Evolutionary conservation across 2,797 vertebrate genomes (phyloP).

Genomic region (Pteronotus mesoamericanus): DNA sequence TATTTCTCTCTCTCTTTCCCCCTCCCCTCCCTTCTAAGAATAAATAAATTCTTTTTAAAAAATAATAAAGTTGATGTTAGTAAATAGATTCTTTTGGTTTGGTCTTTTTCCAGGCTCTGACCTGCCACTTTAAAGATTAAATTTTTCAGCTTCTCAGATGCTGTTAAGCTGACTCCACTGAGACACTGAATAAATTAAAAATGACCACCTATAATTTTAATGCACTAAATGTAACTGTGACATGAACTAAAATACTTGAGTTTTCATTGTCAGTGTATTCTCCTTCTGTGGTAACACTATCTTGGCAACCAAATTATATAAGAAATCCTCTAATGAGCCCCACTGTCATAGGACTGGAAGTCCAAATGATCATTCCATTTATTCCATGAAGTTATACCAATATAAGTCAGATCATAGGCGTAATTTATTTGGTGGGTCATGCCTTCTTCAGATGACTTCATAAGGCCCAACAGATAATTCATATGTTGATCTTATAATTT

Average conservation of each 20-base stretch:
- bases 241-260: background rate
- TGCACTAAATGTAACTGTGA: background rate
- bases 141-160: background rate
- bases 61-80: background rate
- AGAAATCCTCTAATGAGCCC: background rate
- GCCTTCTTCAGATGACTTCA: background rate
- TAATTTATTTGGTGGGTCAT: background rate
- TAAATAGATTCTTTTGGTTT: slow-evolving; percentile 11
- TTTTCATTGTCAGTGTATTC: background rate
- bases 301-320: background rate
- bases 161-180: background rate
- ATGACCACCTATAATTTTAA: background rate
- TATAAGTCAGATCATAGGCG: background rate
- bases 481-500: background rate
- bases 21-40: no score
- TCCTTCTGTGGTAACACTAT: background rate
- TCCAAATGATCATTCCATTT: background rate
- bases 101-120: background rate
- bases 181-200: background rate
- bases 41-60: no score
- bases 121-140: background rate
- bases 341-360: background rate
- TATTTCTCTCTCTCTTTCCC: no score
- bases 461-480: background rate
- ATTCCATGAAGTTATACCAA: background rate